Percentiles rank a stretch among this genome's conserved stretches.
These are phyloP conservation scores for Ornithoptera priamus DNA, from an alignment of 2,888 invertebrate genomes.

Conservation along the genomic window DNA sequence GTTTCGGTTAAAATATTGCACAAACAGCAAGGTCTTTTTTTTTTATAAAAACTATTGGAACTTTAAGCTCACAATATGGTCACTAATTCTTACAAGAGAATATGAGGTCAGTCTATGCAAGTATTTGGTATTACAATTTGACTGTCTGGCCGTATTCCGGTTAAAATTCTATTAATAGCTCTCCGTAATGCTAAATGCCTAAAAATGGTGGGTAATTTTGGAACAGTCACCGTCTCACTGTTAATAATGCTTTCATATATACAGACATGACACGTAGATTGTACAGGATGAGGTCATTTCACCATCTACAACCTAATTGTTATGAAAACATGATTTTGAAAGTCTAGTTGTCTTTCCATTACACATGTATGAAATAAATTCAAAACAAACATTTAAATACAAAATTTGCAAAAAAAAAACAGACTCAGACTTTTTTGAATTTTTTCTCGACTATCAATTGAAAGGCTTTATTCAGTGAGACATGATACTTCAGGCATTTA, in stretches of 20 bases:
- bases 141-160: background rate
- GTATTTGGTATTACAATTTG: slow-evolving; percentile 26
- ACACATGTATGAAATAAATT: too few species aligned
- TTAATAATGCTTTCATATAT: too few species aligned
- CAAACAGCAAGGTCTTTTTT: slow-evolving; percentile 9
- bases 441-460: background rate
- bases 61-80: slow-evolving; percentile 36
- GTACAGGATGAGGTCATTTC: too few species aligned
- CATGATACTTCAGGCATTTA: slow-evolving; percentile 36
- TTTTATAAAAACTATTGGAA: slow-evolving; percentile 27
- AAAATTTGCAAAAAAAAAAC: too few species aligned
- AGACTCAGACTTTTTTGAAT: too few species aligned
- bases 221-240: background rate
- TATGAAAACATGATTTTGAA: too few species aligned
- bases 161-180: background rate
- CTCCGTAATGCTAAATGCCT: slow-evolving; percentile 17
- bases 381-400: too few species aligned
- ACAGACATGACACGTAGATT: too few species aligned
- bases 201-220: background rate
- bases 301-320: too few species aligned
- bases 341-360: too few species aligned
- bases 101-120: slow-evolving; percentile 28
- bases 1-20: slow-evolving; percentile 20
- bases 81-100: slow-evolving; percentile 32
- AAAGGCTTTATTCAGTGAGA: background rate